Percentiles rank a stretch among this genome's conserved stretches.
Evolutionary conservation across 2,113 vertebrate species (phyloP).

Genomic region (Rhinogobius similis): DNA sequence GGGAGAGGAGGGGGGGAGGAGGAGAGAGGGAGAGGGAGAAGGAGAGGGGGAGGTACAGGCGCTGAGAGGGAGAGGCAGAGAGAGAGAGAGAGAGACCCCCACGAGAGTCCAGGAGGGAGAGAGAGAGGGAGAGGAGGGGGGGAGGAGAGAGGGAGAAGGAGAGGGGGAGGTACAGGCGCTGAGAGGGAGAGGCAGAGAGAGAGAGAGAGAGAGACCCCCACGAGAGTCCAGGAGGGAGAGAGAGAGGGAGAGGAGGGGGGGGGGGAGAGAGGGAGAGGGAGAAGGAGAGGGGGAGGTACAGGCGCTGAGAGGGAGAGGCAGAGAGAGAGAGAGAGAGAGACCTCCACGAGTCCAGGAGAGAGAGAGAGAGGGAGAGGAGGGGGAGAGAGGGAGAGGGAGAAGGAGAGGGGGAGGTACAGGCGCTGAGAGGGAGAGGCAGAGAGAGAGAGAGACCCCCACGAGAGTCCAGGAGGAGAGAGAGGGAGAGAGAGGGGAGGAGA

Average conservation of each 20-base stretch:
- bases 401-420: constrained; percentile 92
- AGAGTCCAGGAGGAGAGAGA: constrained; percentile 72
- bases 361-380: constrained; percentile 75
- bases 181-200: neutral
- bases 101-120: constrained; percentile 73
- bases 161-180: constrained; percentile 90
- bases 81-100: constrained; percentile 77
- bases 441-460: constrained; percentile 81
- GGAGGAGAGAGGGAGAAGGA: constrained; percentile 84
- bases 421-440: constrained; percentile 54
- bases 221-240: constrained; percentile 69
- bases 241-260: constrained; percentile 68
- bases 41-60: constrained; percentile 92
- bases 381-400: constrained; percentile 78
- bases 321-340: constrained; percentile 75
- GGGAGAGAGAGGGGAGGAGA: constrained; percentile 68
- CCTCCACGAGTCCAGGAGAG: constrained; percentile 72
- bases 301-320: constrained; percentile 66
- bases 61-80: constrained; percentile 41
- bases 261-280: constrained; percentile 88
- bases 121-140: constrained; percentile 69
- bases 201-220: constrained; percentile 81
- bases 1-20: constrained; percentile 69
- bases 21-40: constrained; percentile 89
- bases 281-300: constrained; percentile 91